These are phyloP conservation scores for Prionailurus viverrinus DNA, from an alignment of 2,113 vertebrate genomes.

Conservation along the genomic window DNA sequence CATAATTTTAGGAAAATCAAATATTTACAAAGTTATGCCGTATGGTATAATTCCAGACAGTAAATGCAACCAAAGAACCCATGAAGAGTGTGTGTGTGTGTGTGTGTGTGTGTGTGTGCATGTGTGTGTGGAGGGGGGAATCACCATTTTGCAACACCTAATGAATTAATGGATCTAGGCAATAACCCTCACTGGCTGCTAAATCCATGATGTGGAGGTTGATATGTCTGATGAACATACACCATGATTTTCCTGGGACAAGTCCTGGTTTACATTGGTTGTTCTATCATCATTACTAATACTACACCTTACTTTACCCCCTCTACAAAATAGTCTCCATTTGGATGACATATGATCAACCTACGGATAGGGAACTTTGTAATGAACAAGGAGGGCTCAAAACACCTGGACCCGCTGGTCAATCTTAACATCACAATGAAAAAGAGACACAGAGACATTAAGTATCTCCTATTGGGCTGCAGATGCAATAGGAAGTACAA, in stretches of 20 bases:
- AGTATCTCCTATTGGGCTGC: not conserved
- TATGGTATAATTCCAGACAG: too few relatives aligned
- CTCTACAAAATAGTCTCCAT: not conserved
- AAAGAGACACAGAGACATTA: not conserved
- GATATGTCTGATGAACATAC: not conserved
- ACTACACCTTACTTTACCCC: not conserved
- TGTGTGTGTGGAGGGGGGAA: too few relatives aligned
- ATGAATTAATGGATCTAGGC: not conserved
- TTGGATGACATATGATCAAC: not conserved
- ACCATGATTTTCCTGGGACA: too few relatives aligned
- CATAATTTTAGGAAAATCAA: not conserved
- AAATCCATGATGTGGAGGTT: not conserved
- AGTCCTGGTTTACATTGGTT: not conserved
- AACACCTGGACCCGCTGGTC: not conserved
- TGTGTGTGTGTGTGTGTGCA: too few relatives aligned
- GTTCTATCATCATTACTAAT: not conserved
- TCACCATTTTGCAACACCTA: not conserved
- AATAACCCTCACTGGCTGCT: not conserved
- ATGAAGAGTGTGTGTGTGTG: too few relatives aligned
- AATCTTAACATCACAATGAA: not conserved
- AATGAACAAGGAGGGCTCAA: not conserved
- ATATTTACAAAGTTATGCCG: not conserved
- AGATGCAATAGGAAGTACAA: not conserved
- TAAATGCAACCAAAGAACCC: too few relatives aligned
- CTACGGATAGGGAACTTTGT: not conserved